Base-by-base conservation (phyloP, 2,888 invertebrate genomes). In the Prosapia bicincta region DNA sequence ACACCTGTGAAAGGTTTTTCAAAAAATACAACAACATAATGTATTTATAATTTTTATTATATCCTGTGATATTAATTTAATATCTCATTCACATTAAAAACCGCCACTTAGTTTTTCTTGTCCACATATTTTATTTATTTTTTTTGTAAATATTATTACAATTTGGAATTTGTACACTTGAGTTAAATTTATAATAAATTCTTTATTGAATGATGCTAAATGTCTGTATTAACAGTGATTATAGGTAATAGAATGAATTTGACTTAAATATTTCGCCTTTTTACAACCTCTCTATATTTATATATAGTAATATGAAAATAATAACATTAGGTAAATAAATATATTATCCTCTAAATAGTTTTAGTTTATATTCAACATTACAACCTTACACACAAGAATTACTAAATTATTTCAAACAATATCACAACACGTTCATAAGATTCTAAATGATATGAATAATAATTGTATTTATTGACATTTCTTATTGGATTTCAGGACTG, bases 11-110 rank as follows among this genome's bases (percentile, higher is more conserved):
- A n/a, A 54, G 54, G 54, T 54, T 30, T 54, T 6, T 20, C n/a
- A 20, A 20, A 20, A 54, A 54, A 54, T 20, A 54, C 54, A 54
- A 38, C 38, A 38, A 54, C n/a, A 54, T 5, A 3, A 13, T 54
- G 20, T 54, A 66, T 54, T 69, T 25, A 26, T 54, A 43, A 73
- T 38, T 73, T 73, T 74, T 74, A 69, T 74, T 74, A 69, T 74
- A 69, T 74, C 24, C 20, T 54, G 30, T 74, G 74, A 69, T 74
- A 74, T 74, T 74, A 74, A 74, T 74, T 74, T 74, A 74, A 74
- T 74, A 74, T 74, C 74, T 74, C 74, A 74, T 74, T 69, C 69
- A 74, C 74, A 74, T 54, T 54, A 30, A 69, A 74, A 73, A 69
- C 74, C 69, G 20, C 20, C 20, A 20, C 54, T 20, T 13, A 20